phyloP scores from a whole-genome alignment of 1,140 invertebrate genomes.

The Holcopasites calliopsidis region DNA sequence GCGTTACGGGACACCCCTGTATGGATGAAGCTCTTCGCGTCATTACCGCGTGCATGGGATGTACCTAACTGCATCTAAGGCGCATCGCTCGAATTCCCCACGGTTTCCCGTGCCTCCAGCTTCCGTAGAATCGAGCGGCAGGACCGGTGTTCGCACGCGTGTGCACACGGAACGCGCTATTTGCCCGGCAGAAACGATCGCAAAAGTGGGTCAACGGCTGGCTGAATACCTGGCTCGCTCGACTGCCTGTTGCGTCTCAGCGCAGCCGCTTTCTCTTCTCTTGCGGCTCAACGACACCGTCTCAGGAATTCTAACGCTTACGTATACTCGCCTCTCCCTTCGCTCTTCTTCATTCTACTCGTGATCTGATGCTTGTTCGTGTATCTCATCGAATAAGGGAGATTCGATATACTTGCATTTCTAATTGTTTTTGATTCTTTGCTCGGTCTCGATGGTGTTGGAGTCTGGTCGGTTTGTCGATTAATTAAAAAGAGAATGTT shows the following conservation, averaged over 20 bases:
- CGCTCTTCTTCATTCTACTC: constrained; percentile 3
- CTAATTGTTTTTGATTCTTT: not conserved
- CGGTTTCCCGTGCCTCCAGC: constrained; percentile 15
- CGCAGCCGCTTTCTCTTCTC: constrained; percentile 73
- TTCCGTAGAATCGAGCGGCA: constrained; percentile 33
- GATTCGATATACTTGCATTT: not conserved
- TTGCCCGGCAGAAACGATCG: constrained; percentile 68
- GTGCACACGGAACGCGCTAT: constrained; percentile 56
- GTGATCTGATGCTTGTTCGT: not conserved
- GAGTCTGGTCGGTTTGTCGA: not conserved
- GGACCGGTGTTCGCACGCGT: constrained; percentile 40
- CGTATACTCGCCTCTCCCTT: constrained; percentile 45
- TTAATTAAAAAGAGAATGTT: not conserved
- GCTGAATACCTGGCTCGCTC: constrained; percentile 54
- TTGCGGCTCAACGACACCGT: constrained; percentile 54
- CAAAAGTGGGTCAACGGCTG: constrained; percentile 71
- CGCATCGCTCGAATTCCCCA: constrained; percentile 45
- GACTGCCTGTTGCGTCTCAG: constrained; percentile 57
- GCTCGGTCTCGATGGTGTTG: no score
- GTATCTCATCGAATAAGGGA: no score
- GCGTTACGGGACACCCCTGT: no score
- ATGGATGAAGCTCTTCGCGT: no score
- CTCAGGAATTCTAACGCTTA: constrained; percentile 71
- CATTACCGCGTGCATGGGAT: not conserved
- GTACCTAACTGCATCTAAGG: constrained; percentile 64